Evolutionary conservation across 2,113 vertebrate genomes (phyloP).

Genomic region (Petaurus breviceps): DNA sequence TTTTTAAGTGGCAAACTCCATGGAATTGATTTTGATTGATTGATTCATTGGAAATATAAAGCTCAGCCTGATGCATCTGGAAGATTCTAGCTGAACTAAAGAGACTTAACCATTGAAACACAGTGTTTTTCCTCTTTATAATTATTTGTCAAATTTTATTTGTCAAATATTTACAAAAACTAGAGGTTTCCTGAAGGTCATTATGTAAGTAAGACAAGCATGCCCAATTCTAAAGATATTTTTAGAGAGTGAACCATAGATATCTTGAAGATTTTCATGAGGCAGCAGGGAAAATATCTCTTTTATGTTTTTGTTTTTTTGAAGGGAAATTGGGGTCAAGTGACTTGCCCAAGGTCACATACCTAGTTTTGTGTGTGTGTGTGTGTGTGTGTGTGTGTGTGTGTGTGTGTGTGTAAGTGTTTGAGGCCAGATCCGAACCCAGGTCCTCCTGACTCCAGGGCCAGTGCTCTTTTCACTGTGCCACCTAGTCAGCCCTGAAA

Average conservation of each 20-base stretch:
- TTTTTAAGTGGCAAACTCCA: slow-evolving; percentile 67
- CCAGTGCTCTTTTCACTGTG: too few relatives aligned
- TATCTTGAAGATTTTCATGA: background rate
- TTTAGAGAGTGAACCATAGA: background rate
- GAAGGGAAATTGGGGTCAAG: too few relatives aligned
- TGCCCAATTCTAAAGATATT: background rate
- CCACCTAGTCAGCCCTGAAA: too few relatives aligned
- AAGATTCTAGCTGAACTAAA: slow-evolving; percentile 51
- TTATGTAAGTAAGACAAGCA: background rate
- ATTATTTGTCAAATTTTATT: slow-evolving; percentile 52
- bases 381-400: too few relatives aligned
- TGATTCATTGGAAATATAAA: slow-evolving; percentile 69
- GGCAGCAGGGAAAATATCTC: background rate
- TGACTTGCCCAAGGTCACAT: too few relatives aligned
- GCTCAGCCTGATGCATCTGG: slow-evolving; percentile 38
- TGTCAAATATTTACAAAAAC: slow-evolving; percentile 26
- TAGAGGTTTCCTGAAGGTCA: background rate
- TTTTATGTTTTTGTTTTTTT: too few relatives aligned
- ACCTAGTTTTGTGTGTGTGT: too few relatives aligned
- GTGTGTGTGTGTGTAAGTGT: too few relatives aligned
- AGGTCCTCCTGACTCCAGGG: too few relatives aligned
- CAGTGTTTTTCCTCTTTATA: slow-evolving; percentile 72
- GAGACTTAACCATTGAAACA: slow-evolving; percentile 65
- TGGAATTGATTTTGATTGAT: slow-evolving; percentile 59
- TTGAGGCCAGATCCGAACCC: too few relatives aligned